Evolutionary conservation across 1,140 invertebrate species (phyloP), one percentile per base, ranked within the genome.

Genomic region (Hormaphis cornu): DNA sequence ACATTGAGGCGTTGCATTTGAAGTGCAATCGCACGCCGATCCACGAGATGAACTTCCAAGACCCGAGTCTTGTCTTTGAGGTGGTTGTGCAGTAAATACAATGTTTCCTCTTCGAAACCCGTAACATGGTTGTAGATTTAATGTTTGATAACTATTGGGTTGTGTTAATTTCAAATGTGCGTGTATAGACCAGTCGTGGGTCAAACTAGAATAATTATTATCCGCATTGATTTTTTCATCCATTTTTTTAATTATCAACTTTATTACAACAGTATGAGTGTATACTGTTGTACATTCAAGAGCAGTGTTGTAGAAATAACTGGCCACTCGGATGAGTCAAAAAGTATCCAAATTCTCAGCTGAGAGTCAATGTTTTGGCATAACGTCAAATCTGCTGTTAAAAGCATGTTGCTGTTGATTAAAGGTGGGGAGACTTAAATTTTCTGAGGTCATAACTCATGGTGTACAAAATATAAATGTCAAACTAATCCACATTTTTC

Each of bases 1-100:
- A 53, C 72, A 72, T 35, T 70, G 37, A 28, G 69, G 46, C 44
- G n/a, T 20, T 54, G 85, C 75, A 73, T 82, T 88, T 73, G 84
- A 87, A 0, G 86, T 87, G 75, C 86, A 88, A 52, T 81, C 83
- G 71, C 85, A 87, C 5, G 78, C 74, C 6, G 80, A 76, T 40
- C 78, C 78, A 53, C 77, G 78, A 0, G 79, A 77, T 37, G 48
- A 53, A 69, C 22, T 69, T 5, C 48, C 33, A 10, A 66, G 6
- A n/a, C 48, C 48, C 37, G 33, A 54, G 26, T 70, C 48, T 35
- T 42, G 20, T 14, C 70, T 52, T 26, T 59, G 28, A 24, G 54
- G 61, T 24, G 63, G 71, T 28, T 78, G 79, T 1, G 82, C 81
- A 0, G 82, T 83, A 71, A 84, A 83, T 0, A 82, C 40, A 37